Conservation (phyloP, 2,888 invertebrate species). For the Luffia ferchaultella region DNA sequence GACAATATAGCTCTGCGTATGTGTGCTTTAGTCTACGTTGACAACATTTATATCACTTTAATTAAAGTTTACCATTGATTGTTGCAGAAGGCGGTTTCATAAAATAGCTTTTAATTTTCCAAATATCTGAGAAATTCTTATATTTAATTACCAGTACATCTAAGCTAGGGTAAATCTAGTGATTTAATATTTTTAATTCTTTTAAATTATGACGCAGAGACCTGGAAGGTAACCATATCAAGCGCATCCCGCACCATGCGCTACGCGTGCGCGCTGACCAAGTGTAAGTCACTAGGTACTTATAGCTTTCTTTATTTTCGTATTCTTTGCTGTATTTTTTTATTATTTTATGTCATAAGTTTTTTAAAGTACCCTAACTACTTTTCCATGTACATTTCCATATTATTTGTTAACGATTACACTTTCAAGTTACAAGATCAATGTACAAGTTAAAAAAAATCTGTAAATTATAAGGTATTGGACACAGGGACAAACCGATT, state of each 20-base stretch:
- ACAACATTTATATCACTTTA: too few species aligned
- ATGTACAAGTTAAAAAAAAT: too few species aligned
- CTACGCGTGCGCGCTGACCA: constrained; percentile 76
- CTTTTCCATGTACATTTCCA: too few species aligned
- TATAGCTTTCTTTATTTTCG: constrained; percentile 24
- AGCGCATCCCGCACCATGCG: constrained; percentile 68
- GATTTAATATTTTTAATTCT: constrained; percentile 6
- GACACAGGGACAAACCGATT: too few species aligned
- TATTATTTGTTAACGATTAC: too few species aligned
- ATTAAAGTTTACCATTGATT: neutral
- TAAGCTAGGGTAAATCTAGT: neutral
- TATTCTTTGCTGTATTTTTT: constrained; percentile 3
- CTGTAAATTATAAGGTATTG: too few species aligned
- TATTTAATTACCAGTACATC: neutral
- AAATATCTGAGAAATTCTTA: neutral
- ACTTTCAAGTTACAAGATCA: too few species aligned
- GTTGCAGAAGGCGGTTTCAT: neutral
- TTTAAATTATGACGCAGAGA: constrained; percentile 69
- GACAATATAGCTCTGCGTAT: too few species aligned
- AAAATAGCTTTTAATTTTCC: constrained; percentile 2
- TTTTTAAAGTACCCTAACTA: too few species aligned
- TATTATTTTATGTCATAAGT: too few species aligned
- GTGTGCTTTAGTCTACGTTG: too few species aligned
- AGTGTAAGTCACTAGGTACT: constrained; percentile 72
- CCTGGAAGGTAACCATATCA: constrained; percentile 77